phyloP scores from a whole-genome alignment of 2,113 vertebrate genomes.

The Anguilla japonica region DNA sequence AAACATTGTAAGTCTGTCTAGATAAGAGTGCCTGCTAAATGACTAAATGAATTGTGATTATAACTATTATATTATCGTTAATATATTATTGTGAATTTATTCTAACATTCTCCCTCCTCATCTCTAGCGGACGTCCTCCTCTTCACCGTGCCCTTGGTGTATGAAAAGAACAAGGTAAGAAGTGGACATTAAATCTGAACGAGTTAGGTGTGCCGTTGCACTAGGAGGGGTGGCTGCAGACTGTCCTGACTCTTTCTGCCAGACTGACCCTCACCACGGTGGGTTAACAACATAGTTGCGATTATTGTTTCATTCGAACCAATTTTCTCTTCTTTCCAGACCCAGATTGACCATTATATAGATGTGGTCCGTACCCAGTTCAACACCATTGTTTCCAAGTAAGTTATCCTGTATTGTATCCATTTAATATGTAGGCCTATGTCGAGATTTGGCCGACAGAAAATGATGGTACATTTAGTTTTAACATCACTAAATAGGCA shows the following conservation, averaged over 20 bases:
- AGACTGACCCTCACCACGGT: too few species aligned
- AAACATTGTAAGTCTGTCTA: too few species aligned
- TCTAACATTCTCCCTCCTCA: conserved; percentile 4
- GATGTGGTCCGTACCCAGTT: conserved; percentile 75
- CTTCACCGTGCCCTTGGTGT: conserved; percentile 80
- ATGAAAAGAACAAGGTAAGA: conserved; percentile 90
- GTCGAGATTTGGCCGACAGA: not conserved
- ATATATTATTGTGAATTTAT: not conserved
- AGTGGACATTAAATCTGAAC: not conserved
- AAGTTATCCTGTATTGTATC: conserved; percentile 52
- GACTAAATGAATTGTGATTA: too few species aligned
- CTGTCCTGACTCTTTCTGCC: too few species aligned
- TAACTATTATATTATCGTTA: not conserved
- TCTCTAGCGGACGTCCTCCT: conserved; percentile 77
- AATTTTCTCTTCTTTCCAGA: conserved; percentile 58
- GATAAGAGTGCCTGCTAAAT: too few species aligned
- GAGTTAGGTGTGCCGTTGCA: too few species aligned
- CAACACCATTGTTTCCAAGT: conserved; percentile 81
- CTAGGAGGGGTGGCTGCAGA: too few species aligned
- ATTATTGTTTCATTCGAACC: not conserved
- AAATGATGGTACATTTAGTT: not conserved
- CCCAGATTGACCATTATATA: conserved; percentile 87
- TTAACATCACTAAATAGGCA: not conserved
- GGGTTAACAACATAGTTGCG: too few species aligned
- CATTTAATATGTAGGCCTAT: not conserved